A percentile compares a stretch with the other conserved stretches of the same genome.
Conservation (phyloP, 2,797 vertebrate species). For the Fringilla coelebs region DNA sequence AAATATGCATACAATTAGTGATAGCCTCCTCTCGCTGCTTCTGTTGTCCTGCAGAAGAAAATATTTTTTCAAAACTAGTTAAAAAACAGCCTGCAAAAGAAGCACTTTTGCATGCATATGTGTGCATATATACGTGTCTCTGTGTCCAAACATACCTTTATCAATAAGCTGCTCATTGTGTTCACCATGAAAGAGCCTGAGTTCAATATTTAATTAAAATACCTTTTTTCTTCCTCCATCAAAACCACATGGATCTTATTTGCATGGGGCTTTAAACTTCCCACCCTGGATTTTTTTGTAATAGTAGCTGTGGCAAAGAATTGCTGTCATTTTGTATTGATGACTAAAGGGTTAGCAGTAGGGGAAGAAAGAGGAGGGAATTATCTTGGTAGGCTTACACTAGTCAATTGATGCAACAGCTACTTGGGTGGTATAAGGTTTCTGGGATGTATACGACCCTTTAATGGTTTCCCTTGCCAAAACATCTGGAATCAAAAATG, state of each 20-base stretch:
- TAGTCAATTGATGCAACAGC: conserved; percentile 54
- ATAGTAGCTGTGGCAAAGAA: conserved; percentile 42
- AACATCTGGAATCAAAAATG: conserved; percentile 79
- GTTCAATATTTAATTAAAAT: conserved; percentile 67
- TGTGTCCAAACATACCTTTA: conserved; percentile 36
- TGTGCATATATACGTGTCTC: rapidly evolving
- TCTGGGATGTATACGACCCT: conserved; percentile 38
- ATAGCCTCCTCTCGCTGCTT: not conserved
- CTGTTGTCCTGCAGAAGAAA: not conserved
- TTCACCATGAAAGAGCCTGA: conserved; percentile 35
- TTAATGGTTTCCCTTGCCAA: conserved; percentile 69
- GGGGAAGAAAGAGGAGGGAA: not conserved
- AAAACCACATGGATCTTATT: conserved; percentile 62
- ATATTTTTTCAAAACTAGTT: not conserved
- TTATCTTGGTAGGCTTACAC: conserved; percentile 54
- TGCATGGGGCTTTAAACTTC: conserved; percentile 29
- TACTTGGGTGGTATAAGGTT: conserved; percentile 78
- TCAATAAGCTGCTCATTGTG: conserved; percentile 43
- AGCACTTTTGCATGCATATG: not conserved
- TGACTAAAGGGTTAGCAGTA: conserved; percentile 65
- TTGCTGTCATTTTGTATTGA: conserved; percentile 65
- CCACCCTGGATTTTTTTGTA: conserved; percentile 21
- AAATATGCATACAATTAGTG: not conserved
- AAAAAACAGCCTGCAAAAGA: not conserved
- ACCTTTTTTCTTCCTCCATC: conserved; percentile 34